A percentile compares a stretch with the other conserved stretches of the same genome.
phyloP scores from a whole-genome alignment of 2,888 invertebrate genomes.

The Pyrocoelia pectoralis region DNA sequence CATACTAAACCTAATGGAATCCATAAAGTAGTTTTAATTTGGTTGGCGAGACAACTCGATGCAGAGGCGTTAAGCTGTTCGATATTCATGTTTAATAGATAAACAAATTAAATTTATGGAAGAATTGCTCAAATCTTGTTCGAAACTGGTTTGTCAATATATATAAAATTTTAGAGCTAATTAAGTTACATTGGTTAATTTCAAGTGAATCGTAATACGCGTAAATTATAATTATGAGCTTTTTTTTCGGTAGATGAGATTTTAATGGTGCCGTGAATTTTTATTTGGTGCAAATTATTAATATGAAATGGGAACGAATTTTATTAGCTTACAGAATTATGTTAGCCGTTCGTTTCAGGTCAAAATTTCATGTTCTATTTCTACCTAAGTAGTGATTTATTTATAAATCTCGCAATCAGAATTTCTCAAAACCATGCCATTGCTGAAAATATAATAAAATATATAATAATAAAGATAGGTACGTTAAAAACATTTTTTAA shows the following conservation, averaged over 20 bases:
- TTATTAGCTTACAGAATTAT: no score
- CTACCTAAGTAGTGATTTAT: no score
- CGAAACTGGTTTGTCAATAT: neutral
- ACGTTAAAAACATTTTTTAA: no score
- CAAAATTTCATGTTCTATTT: no score
- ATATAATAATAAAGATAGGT: no score
- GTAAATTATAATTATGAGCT: neutral
- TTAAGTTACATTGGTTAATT: slow-evolving; percentile 2
- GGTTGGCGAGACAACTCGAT: slow-evolving; percentile 48
- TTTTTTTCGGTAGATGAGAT: neutral
- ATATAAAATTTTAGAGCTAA: slow-evolving; percentile 4
- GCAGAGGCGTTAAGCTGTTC: slow-evolving; percentile 49
- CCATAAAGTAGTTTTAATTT: slow-evolving; percentile 56
- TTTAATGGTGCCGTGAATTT: neutral
- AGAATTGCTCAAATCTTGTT: slow-evolving; percentile 14
- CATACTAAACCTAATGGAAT: slow-evolving; percentile 55
- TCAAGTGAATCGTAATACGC: neutral
- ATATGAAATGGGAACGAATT: no score
- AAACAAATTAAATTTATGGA: slow-evolving; percentile 28
- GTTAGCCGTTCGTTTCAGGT: no score
- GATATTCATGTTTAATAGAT: slow-evolving; percentile 44
- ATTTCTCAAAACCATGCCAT: no score
- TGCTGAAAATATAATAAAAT: no score
- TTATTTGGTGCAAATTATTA: no score
- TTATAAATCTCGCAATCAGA: no score